Evolutionary conservation across 2,113 vertebrate genomes (phyloP).

Genomic region (Mastomys natalensis): DNA sequence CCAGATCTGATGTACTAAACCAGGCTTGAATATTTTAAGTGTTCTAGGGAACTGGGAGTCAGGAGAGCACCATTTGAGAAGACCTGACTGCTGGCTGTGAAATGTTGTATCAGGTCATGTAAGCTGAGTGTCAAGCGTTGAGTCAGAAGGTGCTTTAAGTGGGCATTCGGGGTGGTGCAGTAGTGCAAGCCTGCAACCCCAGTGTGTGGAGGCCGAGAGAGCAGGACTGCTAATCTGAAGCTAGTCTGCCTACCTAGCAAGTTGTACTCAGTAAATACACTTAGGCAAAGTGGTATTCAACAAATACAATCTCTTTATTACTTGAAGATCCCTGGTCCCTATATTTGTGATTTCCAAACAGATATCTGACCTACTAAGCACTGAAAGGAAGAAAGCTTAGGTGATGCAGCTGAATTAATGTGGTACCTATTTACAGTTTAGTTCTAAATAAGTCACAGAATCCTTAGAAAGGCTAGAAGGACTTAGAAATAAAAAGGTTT

Average conservation of each 20-base stretch:
- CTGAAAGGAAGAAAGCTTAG: constrained; percentile 5
- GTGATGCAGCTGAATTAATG: neutral
- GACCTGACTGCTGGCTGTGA: neutral
- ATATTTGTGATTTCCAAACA: constrained; percentile 36
- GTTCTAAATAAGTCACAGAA: neutral
- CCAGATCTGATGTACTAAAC: neutral
- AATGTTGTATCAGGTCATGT: neutral
- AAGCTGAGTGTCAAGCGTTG: neutral
- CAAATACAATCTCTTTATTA: constrained; percentile 13
- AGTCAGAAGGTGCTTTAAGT: neutral
- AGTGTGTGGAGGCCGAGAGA: neutral
- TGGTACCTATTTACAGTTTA: constrained; percentile 20
- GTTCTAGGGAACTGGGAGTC: neutral
- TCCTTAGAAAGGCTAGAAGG: constrained; percentile 22
- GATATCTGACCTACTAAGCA: constrained; percentile 32
- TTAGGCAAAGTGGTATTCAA: neutral
- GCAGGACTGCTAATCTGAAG: neutral
- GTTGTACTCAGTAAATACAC: neutral
- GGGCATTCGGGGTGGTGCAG: neutral
- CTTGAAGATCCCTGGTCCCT: neutral
- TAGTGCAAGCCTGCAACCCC: neutral
- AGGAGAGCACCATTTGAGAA: neutral
- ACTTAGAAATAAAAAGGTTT: neutral
- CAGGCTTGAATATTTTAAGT: neutral
- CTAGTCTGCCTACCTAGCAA: neutral